Base-by-base conservation (phyloP, 2,888 invertebrate genomes). In the Anthophora plumipes region DNA sequence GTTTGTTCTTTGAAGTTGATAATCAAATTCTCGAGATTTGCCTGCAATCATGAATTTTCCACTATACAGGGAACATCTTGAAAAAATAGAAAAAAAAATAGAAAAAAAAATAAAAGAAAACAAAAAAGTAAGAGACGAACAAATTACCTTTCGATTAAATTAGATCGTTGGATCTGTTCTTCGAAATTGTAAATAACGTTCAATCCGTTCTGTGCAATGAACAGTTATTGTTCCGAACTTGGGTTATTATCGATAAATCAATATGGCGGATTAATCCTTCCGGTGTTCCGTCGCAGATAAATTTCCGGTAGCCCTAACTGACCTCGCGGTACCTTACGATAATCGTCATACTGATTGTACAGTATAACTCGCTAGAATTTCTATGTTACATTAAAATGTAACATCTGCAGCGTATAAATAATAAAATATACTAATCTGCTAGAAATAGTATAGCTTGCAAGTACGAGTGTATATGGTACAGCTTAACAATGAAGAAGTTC, bases 281-380 rank as follows among this genome's bases (percentile, higher is more conserved):
- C 22, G 43, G 57, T 64, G 60, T 43, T 54, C 22, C 43, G 31
- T 55, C 43, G 17, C 3, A 25, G 39, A 77, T 61, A 72, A 80
- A 80, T 82, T 80, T 77, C 76, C 82, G 80, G 66, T 54, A 17
- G 22, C 20, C 48, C 43, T 60, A 54, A 39, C 52, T 50, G 12
- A 22, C 39, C 39, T 25, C 43, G 52, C 14, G 17, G 11, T 8
- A 59, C 50, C 55, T 22, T 46, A 46, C 25, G 14, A 22, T 73
- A 64, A 68, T 54, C 54, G 50, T 1, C 43, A 6, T 50, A 55
- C 11, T n/a, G 43, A 64, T 61, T 73, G 73, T 31, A 31, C 20
- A 72, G 69, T n/a, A n/a, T n/a, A n/a, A n/a, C 39, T 69, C 54
- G 52, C 50, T 25, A 37, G 7, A 50, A 50, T 50, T 46, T 17